These are phyloP conservation scores for Tenthredo mesomela DNA, from an alignment of 2,888 invertebrate species.

Conservation along the genomic window DNA sequence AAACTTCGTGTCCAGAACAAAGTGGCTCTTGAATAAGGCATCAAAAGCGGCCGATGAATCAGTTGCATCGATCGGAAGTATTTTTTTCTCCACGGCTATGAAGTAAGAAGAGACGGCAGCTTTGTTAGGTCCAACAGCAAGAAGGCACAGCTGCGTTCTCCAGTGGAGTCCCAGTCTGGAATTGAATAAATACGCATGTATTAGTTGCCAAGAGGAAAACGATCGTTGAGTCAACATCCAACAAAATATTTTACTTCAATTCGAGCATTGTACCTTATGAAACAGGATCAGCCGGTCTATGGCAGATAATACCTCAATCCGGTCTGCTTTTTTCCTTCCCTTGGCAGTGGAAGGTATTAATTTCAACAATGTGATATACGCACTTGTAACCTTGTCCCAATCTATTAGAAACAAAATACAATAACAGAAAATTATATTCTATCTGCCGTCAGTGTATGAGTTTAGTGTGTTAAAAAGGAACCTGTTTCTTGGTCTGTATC, in stretches of 20 bases:
- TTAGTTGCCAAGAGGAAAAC: too few relatives aligned
- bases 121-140: conserved; percentile 49
- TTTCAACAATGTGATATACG: neutral
- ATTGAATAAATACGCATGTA: neutral
- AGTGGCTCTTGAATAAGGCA: conserved; percentile 23
- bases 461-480: too few relatives aligned
- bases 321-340: neutral
- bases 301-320: too few relatives aligned
- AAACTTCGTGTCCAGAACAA: conserved; percentile 33
- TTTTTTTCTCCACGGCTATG: conserved; percentile 37
- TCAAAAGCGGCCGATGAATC: conserved; percentile 31
- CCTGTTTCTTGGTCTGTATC: too few relatives aligned
- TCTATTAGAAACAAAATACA: neutral
- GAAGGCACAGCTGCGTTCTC: conserved; percentile 26
- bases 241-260: too few relatives aligned
- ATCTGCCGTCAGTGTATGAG: too few relatives aligned
- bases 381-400: conserved; percentile 29
- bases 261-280: too few relatives aligned
- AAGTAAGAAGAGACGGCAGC: neutral
- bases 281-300: too few relatives aligned
- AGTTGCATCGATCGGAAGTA: neutral
- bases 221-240: too few relatives aligned
- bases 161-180: conserved; percentile 49
- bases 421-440: too few relatives aligned
- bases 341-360: conserved; percentile 25